Percentiles rank a stretch among this genome's conserved stretches.
Evolutionary conservation across 2,797 vertebrate species (phyloP).

Genomic region (Arnoldichthys spilopterus): DNA sequence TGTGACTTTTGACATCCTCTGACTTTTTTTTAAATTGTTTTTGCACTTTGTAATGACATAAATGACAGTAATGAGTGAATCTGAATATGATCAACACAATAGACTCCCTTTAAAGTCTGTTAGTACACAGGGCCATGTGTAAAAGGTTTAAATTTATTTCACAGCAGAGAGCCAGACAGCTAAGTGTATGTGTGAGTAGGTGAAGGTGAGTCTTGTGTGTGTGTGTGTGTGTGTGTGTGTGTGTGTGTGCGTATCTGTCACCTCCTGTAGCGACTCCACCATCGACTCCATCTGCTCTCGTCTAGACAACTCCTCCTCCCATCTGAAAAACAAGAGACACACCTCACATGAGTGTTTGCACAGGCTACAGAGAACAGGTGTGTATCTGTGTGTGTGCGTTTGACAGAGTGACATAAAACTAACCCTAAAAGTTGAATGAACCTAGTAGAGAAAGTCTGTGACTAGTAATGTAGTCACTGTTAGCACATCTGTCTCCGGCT

Average conservation of each 20-base stretch:
- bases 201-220: constrained; percentile 51
- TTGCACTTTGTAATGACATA: not conserved
- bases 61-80: not conserved
- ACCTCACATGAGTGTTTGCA: constrained; percentile 22
- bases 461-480: not conserved
- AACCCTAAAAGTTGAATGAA: not conserved
- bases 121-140: not conserved
- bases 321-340: constrained; percentile 79
- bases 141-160: not conserved
- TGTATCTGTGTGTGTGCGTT: not conserved
- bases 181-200: not conserved
- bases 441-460: not conserved
- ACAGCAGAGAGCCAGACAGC: constrained; percentile 2
- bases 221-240: constrained; percentile 9
- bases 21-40: not conserved
- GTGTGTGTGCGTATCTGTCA: constrained; percentile 66
- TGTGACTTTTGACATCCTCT: too few relatives aligned
- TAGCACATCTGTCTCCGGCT: not conserved
- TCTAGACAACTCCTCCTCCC: constrained; percentile 92
- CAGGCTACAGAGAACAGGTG: constrained; percentile 1
- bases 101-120: not conserved
- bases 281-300: constrained; percentile 88
- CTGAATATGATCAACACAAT: not conserved
- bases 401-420: not conserved
- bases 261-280: constrained; percentile 91